phyloP scores from a whole-genome alignment of 2,888 invertebrate species.

The Eustalomyia histrio region DNA sequence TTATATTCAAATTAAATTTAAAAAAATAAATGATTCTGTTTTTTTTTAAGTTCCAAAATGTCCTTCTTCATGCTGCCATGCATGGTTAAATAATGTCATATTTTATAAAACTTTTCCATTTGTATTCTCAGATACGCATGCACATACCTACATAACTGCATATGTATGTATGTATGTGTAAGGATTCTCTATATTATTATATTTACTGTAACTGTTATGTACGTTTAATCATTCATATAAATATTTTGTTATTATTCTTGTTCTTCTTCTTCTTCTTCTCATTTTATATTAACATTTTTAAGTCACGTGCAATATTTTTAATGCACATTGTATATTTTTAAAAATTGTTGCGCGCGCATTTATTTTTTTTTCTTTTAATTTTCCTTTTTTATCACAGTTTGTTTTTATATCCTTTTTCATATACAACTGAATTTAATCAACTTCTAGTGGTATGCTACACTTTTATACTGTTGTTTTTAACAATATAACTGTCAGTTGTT shows the following conservation, averaged over 20 bases:
- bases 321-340: neutral
- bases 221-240: conserved; percentile 12
- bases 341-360: neutral
- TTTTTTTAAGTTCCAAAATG: no score
- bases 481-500: conserved; percentile 46
- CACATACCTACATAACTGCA: no score
- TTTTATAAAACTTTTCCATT: no score
- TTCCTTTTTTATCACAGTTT: conserved; percentile 1
- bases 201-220: conserved; percentile 7
- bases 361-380: neutral
- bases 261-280: neutral
- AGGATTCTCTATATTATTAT: neutral
- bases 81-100: no score
- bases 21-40: no score
- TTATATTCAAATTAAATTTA: no score
- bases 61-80: no score
- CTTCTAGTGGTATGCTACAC: neutral
- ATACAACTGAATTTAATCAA: conserved; percentile 3
- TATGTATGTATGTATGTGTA: no score
- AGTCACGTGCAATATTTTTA: neutral
- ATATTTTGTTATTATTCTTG: conserved; percentile 6
- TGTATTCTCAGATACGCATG: no score
- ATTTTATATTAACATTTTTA: neutral
- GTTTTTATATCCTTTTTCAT: conserved; percentile 24
- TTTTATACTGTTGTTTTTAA: conserved; percentile 10